Evolutionary conservation across 2,113 vertebrate species (phyloP).

Genomic region (Microcebus lehilahytsara): DNA sequence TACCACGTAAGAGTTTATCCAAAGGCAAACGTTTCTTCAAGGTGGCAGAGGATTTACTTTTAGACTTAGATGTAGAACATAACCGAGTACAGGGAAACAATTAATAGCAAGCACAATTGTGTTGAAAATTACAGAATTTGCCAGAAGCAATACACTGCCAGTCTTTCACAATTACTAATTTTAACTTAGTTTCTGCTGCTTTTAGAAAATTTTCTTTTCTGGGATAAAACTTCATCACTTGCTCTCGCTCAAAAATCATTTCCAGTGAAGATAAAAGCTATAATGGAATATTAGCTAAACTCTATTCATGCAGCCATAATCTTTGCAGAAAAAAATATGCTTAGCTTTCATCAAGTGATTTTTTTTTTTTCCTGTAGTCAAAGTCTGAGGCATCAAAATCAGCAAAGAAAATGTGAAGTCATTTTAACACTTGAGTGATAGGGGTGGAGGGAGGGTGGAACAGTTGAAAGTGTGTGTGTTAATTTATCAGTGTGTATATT

Average conservation of each 20-base stretch:
- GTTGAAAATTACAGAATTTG: slow-evolving; percentile 28
- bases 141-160: slow-evolving; percentile 43
- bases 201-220: slow-evolving; percentile 45
- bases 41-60: neutral
- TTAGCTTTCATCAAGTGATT: neutral
- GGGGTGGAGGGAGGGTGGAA: neutral
- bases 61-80: neutral
- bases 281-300: neutral
- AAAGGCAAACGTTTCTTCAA: neutral
- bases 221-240: slow-evolving; percentile 19
- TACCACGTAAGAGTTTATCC: neutral
- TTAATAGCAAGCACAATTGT: slow-evolving; percentile 5
- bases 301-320: neutral
- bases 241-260: slow-evolving; percentile 36
- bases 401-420: neutral
- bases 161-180: slow-evolving; percentile 26
- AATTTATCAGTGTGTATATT: neutral
- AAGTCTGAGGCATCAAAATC: neutral
- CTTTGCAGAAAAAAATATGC: slow-evolving; percentile 1
- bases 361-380: neutral
- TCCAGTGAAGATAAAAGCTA: slow-evolving; percentile 38
- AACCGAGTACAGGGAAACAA: neutral
- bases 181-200: slow-evolving; percentile 33
- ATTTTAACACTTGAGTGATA: neutral
- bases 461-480: neutral